Conservation (phyloP, 92 coral and sea anemone species). For the Epizoanthus fatuus region DNA sequence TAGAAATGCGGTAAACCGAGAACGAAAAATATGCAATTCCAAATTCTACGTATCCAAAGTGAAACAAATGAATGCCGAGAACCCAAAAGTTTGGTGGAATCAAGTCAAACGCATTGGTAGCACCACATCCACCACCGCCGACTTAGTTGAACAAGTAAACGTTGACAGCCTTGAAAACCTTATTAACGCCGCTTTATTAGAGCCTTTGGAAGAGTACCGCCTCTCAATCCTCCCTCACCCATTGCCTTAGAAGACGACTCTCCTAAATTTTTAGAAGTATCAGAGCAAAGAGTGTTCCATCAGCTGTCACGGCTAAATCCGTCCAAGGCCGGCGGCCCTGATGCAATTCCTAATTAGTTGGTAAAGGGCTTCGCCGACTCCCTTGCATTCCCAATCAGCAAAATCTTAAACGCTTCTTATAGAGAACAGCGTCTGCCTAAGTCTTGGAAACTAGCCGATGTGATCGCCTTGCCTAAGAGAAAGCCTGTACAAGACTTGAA, state of each 20-base stretch:
- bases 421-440: constrained; percentile 45
- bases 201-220: constrained; percentile 46
- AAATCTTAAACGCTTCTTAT: constrained; percentile 22
- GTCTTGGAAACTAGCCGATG: constrained; percentile 33
- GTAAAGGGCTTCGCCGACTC: constrained; percentile 34
- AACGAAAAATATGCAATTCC: constrained; percentile 42
- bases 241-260: constrained; percentile 9
- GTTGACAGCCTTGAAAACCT: background rate
- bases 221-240: constrained; percentile 7
- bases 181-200: constrained; percentile 49
- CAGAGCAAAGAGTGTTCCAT: constrained; percentile 15
- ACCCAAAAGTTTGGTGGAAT: constrained; percentile 59
- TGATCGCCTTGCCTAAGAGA: constrained; percentile 29
- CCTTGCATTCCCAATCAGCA: constrained; percentile 20
- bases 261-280: background rate
- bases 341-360: constrained; percentile 28
- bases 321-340: constrained; percentile 25
- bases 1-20: constrained; percentile 53
- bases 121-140: no score
- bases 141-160: constrained; percentile 25
- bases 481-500: constrained; percentile 21
- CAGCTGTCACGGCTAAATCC: constrained; percentile 24
- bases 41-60: constrained; percentile 45
- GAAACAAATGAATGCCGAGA: constrained; percentile 48
- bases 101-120: constrained; percentile 53